Percentiles rank a stretch among this genome's conserved stretches.
These are phyloP conservation scores for Apeira syringaria DNA, from an alignment of 2,888 invertebrate species.

Conservation along the genomic window DNA sequence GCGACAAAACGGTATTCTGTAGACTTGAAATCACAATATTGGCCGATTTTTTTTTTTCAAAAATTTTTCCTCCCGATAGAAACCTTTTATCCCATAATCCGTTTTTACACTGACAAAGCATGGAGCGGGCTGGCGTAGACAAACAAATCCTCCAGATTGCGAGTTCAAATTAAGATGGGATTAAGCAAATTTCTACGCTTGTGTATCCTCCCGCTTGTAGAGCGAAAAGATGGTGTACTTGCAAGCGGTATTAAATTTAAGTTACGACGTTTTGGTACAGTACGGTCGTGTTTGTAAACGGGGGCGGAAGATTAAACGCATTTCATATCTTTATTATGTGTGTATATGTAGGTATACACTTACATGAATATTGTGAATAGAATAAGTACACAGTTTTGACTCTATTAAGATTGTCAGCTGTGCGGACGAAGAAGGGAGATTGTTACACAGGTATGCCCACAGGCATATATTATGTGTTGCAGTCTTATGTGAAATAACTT, in stretches of 20 bases:
- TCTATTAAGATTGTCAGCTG: too few species aligned
- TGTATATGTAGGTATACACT: not conserved
- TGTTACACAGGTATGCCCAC: too few species aligned
- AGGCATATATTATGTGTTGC: too few species aligned
- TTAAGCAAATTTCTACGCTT: constrained; percentile 64
- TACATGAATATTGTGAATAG: not conserved
- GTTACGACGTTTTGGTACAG: constrained; percentile 11
- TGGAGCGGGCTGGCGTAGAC: constrained; percentile 48
- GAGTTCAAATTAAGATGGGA: constrained; percentile 65
- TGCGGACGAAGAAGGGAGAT: too few species aligned
- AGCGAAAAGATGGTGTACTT: constrained; percentile 37
- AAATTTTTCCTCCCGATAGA: constrained; percentile 36
- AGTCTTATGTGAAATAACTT: too few species aligned
- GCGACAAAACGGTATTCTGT: too few species aligned
- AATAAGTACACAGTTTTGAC: too few species aligned
- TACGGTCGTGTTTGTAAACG: constrained; percentile 1
- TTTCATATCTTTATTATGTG: too few species aligned
- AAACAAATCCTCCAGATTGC: constrained; percentile 67
- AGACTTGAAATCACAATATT: too few species aligned
- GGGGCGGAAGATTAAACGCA: constrained; percentile 1
- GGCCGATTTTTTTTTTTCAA: too few species aligned
- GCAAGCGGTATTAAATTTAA: constrained; percentile 26
- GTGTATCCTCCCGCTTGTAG: constrained; percentile 40
- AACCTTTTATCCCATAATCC: constrained; percentile 60
- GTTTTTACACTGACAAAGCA: constrained; percentile 68